These are phyloP conservation scores for Ia io DNA, from an alignment of 2,113 vertebrate species.

Conservation along the genomic window DNA sequence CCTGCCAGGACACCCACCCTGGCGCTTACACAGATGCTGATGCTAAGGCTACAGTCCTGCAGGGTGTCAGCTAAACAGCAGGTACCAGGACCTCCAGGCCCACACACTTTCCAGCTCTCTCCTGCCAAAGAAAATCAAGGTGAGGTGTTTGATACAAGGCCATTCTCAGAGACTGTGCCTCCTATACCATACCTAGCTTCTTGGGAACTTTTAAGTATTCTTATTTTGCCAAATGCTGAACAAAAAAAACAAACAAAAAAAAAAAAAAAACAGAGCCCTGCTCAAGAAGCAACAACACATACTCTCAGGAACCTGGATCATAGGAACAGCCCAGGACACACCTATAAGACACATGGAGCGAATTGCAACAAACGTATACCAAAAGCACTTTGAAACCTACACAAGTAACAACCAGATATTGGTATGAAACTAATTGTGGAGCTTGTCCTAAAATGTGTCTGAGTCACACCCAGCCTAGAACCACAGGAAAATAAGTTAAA, in stretches of 20 bases:
- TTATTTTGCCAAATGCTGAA: not conserved
- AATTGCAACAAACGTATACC: not conserved
- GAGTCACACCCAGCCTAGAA: not conserved
- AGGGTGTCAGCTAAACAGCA: not conserved
- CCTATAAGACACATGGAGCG: not conserved
- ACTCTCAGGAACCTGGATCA: not conserved
- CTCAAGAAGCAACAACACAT: not conserved
- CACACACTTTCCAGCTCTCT: not conserved
- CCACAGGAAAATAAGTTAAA: slow-evolving; percentile 34
- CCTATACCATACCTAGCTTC: not conserved
- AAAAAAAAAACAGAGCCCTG: not conserved
- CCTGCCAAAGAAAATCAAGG: not conserved
- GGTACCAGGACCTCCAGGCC: not conserved
- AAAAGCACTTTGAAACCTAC: not conserved
- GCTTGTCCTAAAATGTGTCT: not conserved
- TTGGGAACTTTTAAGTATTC: not conserved
- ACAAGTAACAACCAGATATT: not conserved
- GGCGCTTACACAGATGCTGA: slow-evolving; percentile 46
- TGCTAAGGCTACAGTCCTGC: not conserved
- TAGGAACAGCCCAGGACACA: not conserved
- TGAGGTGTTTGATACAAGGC: not conserved
- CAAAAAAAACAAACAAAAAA: not conserved
- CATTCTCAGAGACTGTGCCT: not conserved
- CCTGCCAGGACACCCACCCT: slow-evolving; percentile 38
- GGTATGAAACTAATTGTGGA: not conserved